Evolutionary conservation across 2,888 invertebrate species (phyloP).

Genomic region (Perizoma flavofasciatum): DNA sequence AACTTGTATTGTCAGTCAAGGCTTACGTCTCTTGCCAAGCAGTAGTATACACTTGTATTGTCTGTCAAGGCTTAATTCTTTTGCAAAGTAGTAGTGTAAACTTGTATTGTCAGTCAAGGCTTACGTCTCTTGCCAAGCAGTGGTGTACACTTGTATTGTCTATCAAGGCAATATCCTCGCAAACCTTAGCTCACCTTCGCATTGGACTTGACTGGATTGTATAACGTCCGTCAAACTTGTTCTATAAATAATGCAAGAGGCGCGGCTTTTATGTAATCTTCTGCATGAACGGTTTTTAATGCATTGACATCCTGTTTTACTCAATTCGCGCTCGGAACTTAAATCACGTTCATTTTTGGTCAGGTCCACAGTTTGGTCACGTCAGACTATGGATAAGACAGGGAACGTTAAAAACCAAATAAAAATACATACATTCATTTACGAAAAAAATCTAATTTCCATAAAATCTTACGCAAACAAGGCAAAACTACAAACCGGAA

Average conservation of each 20-base stretch:
- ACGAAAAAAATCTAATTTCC: too few relatives aligned
- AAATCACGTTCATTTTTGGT: too few relatives aligned
- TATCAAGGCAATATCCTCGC: constrained; percentile 1
- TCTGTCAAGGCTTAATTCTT: background rate
- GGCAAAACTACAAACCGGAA: too few relatives aligned
- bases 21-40: too few relatives aligned
- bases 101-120: background rate
- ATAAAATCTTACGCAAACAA: too few relatives aligned
- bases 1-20: background rate
- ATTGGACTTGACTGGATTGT: constrained; percentile 36
- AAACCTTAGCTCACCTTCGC: constrained; percentile 32
- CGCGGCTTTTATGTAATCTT: constrained; percentile 17
- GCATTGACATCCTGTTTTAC: constrained; percentile 1
- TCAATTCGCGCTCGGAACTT: too few relatives aligned
- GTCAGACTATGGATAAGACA: too few relatives aligned
- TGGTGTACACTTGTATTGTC: background rate
- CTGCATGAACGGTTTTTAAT: background rate
- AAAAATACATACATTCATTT: too few relatives aligned
- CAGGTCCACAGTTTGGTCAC: too few relatives aligned
- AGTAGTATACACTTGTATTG: background rate
- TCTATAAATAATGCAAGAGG: constrained; percentile 11
- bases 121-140: too few relatives aligned
- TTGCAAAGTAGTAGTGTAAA: too few relatives aligned
- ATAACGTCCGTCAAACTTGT: constrained; percentile 30
- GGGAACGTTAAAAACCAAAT: too few relatives aligned